Evolutionary conservation across 1,140 invertebrate species (phyloP).

Genomic region (Rhagoletis zephyria): DNA sequence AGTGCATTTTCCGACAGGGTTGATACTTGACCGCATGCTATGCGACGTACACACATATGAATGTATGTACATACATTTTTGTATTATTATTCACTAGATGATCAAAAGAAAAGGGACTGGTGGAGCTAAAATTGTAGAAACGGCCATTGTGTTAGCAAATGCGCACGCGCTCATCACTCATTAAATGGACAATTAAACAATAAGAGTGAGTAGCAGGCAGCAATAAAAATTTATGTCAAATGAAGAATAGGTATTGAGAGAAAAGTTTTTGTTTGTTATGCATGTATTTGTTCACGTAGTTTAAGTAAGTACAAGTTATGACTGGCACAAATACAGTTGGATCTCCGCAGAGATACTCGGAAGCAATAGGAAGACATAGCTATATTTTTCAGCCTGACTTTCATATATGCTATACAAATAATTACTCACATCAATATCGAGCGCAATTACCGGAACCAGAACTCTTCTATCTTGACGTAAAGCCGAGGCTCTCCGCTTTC

Average conservation of each 20-base stretch:
- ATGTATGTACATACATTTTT: too few relatives aligned
- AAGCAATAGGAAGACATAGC: too few relatives aligned
- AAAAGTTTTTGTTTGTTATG: not conserved
- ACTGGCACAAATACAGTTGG: too few relatives aligned
- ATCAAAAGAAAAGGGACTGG: not conserved
- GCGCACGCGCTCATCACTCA: slow-evolving; percentile 29
- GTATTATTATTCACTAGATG: not conserved
- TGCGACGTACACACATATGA: not conserved
- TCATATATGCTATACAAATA: too few relatives aligned
- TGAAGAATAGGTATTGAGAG: not conserved
- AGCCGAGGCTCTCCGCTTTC: too few relatives aligned
- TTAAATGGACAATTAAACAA: slow-evolving; percentile 8
- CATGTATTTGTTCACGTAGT: not conserved
- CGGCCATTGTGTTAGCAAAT: not conserved
- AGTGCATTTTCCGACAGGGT: too few relatives aligned
- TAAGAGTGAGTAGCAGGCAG: not conserved
- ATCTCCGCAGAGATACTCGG: too few relatives aligned
- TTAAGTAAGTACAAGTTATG: too few relatives aligned
- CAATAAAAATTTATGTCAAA: slow-evolving; percentile 12
- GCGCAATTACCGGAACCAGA: too few relatives aligned
- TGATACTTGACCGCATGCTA: not conserved
- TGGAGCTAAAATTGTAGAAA: not conserved
- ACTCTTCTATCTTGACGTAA: too few relatives aligned
- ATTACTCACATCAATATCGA: too few relatives aligned
- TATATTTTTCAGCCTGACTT: too few relatives aligned